Base-by-base conservation (phyloP, 2,888 invertebrate species). In the Bugulina stolonifera region DNA sequence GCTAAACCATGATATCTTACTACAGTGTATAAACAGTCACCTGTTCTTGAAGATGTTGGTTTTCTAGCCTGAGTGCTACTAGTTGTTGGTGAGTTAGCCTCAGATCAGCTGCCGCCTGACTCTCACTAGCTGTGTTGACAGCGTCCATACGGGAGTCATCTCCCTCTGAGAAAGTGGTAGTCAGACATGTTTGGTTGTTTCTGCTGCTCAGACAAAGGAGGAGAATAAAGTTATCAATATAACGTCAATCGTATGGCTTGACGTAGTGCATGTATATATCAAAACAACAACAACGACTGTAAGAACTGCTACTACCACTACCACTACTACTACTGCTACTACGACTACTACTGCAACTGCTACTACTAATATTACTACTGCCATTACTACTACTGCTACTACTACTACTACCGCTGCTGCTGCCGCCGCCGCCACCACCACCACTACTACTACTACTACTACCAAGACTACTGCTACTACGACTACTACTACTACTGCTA, bases 401-500 rank as follows among this genome's bases (percentile, higher is more conserved):
- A 69, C 72, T 64, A 35, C 64, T 71, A 69, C 69, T 55, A 25
- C 23, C 23, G 23, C 5, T 55, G n/a, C 55, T 55, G n/a, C 55
- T 55, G 25, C 55, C 5, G 25, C 25, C n/a, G n/a, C 55, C 18
- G 18, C 43, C 57, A 22, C 57, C 10, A 27, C 14, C 23, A 57
- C 23, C n/a, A 57, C 57, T 57, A 57, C 57, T 57, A 57, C 57
- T 57, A 57, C 57, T 10, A 25, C 14, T 57, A 57, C 5, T 25
- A 3, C 5, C 23, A 25, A 5, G n/a, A 57, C 57, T 57, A 57
- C 27, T 14, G n/a, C 27, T 27, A 25, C 72, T 72, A 69, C 35
- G 27, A 69, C 72, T 72, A 35, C 72, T 72, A 35, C 72, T 72
- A 69, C 72, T 72, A 69, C 35, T 71, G 35, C 72, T 72, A 35